Percentiles rank a stretch among this genome's conserved stretches.
Conservation (phyloP, 1,140 invertebrate species). For the Saccostrea cuccullata region DNA sequence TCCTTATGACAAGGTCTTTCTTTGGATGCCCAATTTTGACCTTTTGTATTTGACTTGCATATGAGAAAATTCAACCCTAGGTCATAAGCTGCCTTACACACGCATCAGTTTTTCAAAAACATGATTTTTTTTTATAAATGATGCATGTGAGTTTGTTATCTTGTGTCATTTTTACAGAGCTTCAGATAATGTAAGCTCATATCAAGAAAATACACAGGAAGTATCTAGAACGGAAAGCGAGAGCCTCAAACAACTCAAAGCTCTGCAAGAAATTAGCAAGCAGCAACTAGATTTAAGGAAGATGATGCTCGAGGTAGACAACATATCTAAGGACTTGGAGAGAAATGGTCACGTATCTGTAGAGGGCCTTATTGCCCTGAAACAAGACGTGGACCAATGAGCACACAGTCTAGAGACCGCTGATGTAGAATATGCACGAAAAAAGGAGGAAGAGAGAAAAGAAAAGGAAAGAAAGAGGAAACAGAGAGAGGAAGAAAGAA, state of each 20-base stretch:
- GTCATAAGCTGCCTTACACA: too few relatives aligned
- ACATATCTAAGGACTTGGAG: neutral
- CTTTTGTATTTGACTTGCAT: too few relatives aligned
- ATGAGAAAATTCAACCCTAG: too few relatives aligned
- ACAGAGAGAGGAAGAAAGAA: neutral
- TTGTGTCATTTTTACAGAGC: neutral
- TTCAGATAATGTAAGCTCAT: neutral
- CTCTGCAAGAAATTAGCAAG: neutral
- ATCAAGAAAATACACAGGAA: neutral
- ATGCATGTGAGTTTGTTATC: neutral
- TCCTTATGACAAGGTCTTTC: too few relatives aligned
- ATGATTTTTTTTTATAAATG: too few relatives aligned
- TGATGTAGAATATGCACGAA: slow-evolving; percentile 23
- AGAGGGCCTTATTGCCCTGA: neutral
- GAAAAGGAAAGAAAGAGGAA: neutral
- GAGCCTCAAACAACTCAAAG: neutral
- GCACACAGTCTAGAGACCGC: neutral
- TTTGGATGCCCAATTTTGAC: too few relatives aligned
- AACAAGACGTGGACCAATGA: neutral
- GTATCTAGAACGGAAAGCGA: neutral
- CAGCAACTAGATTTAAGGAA: neutral
- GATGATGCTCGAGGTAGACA: neutral
- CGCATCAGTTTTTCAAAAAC: too few relatives aligned
- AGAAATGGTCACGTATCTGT: neutral
- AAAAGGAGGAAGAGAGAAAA: neutral